Percentiles rank a stretch among this genome's conserved stretches.
Conservation (phyloP, 1,140 invertebrate species). For the Augochlora pura region DNA sequence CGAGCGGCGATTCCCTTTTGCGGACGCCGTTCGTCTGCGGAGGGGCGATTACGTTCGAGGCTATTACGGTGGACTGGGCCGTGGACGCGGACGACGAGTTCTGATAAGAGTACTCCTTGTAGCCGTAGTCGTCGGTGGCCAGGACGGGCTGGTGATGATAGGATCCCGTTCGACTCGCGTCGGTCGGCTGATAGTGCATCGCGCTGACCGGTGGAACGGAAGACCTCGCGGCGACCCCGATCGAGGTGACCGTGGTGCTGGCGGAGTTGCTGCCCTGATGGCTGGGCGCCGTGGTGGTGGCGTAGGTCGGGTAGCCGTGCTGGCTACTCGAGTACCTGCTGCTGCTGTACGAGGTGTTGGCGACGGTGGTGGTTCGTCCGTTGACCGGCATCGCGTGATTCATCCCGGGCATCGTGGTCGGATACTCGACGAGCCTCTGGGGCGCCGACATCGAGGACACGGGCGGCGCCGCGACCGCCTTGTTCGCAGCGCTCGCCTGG, state of each 20-base stretch:
- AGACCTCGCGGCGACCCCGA: slow-evolving; percentile 61
- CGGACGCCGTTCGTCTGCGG: slow-evolving; percentile 67
- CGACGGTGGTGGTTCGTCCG: slow-evolving; percentile 62
- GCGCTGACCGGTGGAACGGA: slow-evolving; percentile 47
- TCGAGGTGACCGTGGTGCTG: slow-evolving; percentile 72
- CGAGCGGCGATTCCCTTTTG: slow-evolving; percentile 88
- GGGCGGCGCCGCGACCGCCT: slow-evolving; percentile 48
- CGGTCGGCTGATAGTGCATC: slow-evolving; percentile 62
- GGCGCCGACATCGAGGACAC: slow-evolving; percentile 38
- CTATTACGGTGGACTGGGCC: slow-evolving; percentile 34
- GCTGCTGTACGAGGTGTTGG: slow-evolving; percentile 63
- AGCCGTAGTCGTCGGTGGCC: slow-evolving; percentile 57
- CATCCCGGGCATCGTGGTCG: slow-evolving; percentile 44
- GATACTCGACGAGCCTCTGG: slow-evolving; percentile 64
- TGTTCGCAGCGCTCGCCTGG: slow-evolving; percentile 19
- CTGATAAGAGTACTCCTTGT: slow-evolving; percentile 68
- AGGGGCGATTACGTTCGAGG: slow-evolving; percentile 27
- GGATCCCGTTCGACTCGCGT: slow-evolving; percentile 42
- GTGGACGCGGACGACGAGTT: slow-evolving; percentile 51
- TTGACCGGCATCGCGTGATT: slow-evolving; percentile 63
- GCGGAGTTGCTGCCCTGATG: slow-evolving; percentile 70
- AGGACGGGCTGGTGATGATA: slow-evolving; percentile 39
- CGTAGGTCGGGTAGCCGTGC: slow-evolving; percentile 65
- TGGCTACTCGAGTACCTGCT: slow-evolving; percentile 55
- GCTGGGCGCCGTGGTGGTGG: slow-evolving; percentile 75